phyloP scores from a whole-genome alignment of 1,140 invertebrate genomes.

The Papilio polyxenes region DNA sequence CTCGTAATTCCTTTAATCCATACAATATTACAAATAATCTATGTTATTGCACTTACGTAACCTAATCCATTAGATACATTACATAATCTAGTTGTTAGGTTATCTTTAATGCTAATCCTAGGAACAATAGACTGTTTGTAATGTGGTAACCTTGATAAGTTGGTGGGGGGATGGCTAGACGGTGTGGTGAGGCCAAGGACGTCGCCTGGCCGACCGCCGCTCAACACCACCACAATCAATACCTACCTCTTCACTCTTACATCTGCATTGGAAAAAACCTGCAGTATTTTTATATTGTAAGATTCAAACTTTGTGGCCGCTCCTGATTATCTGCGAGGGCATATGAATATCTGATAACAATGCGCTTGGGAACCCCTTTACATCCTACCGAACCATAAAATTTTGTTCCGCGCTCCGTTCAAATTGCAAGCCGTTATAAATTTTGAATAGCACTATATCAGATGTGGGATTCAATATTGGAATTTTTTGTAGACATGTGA shows the following conservation, averaged over 20 bases:
- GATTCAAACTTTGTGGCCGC: not conserved
- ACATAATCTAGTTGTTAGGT: not conserved
- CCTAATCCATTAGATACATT: not conserved
- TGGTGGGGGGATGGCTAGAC: constrained; percentile 56
- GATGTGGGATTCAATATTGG: not conserved
- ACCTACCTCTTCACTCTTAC: constrained; percentile 47
- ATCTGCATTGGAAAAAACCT: constrained; percentile 44
- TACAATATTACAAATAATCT: not conserved
- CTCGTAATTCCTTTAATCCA: not conserved
- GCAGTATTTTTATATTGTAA: not conserved
- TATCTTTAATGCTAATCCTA: constrained; percentile 1
- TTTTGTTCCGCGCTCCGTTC: no score
- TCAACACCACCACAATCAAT: constrained; percentile 74
- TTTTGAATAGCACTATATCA: not conserved
- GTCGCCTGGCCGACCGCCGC: constrained; percentile 72
- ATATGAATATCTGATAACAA: no score
- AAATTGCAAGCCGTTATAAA: no score
- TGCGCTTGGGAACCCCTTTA: no score
- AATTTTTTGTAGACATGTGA: not conserved
- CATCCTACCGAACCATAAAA: no score
- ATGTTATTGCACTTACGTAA: not conserved
- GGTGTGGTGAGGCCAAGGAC: constrained; percentile 72
- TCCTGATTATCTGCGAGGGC: no score
- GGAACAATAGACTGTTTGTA: not conserved
- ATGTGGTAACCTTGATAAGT: constrained; percentile 14